Conservation (phyloP, 2,113 vertebrate genomes). For the Tragelaphus imberbis region DNA sequence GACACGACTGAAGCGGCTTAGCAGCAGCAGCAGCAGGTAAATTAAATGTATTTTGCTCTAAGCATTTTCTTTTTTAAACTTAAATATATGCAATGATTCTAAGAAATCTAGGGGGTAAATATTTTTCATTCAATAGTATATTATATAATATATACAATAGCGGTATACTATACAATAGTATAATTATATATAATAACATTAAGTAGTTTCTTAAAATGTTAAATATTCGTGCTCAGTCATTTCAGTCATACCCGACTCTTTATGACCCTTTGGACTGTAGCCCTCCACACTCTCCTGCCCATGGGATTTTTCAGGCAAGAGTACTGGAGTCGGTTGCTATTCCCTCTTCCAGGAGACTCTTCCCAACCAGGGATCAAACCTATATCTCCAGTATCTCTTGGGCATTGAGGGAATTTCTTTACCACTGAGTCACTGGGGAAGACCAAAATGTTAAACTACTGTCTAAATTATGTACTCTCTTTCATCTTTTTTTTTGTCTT, state of each 20-base stretch:
- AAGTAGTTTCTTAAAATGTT: neutral
- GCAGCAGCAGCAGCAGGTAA: no score
- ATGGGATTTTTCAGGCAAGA: neutral
- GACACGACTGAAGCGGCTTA: no score
- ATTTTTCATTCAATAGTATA: neutral
- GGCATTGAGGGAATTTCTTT: neutral
- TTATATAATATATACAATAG: neutral
- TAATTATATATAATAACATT: neutral
- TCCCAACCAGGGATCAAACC: neutral
- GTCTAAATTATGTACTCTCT: neutral
- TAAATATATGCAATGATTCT: neutral
- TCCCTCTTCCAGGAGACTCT: neutral
- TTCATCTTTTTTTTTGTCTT: neutral
- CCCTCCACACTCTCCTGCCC: rapidly evolving
- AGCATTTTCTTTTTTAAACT: neutral
- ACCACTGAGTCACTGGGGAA: neutral
- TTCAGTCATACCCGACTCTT: neutral
- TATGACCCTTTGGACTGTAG: neutral
- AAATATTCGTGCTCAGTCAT: neutral
- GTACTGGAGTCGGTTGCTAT: neutral
- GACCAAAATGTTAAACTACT: neutral
- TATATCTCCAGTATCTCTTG: neutral
- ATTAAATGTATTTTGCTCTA: neutral
- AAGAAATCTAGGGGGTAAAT: neutral
- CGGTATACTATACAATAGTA: neutral